Evolutionary conservation across 2,888 invertebrate genomes (phyloP).

Genomic region (Altica lythri): DNA sequence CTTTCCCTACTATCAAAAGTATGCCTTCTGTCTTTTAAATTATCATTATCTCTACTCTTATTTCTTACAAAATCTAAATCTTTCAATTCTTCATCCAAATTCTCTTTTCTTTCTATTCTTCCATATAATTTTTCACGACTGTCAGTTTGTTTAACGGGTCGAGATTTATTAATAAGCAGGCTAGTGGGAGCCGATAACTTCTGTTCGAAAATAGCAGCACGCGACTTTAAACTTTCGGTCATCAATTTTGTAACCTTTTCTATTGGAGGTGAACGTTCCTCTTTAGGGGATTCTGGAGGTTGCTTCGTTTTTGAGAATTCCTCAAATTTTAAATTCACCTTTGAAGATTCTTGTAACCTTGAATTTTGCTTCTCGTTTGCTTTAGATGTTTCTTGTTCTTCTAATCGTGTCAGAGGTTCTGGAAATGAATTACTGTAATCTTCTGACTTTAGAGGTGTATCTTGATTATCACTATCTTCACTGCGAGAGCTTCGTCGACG

Average conservation of each 20-base stretch:
- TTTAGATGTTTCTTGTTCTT: constrained; percentile 4
- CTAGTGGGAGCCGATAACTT: constrained; percentile 34
- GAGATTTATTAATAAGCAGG: constrained; percentile 28
- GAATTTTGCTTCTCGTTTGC: constrained; percentile 5
- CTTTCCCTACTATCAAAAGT: constrained; percentile 50
- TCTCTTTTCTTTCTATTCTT: constrained; percentile 31
- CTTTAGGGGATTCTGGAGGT: constrained; percentile 5
- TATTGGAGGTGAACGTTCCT: constrained; percentile 22
- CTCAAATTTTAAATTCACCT: neutral
- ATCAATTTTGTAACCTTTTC: constrained; percentile 33
- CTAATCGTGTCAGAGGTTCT: constrained; percentile 12
- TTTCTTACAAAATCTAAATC: constrained; percentile 44
- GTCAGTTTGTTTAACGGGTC: constrained; percentile 35
- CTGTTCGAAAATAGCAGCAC: constrained; percentile 50
- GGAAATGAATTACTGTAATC: no score
- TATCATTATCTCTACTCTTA: constrained; percentile 39
- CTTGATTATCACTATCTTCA: constrained; percentile 33
- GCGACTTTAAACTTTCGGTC: constrained; percentile 44
- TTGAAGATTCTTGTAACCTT: neutral
- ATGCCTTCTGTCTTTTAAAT: constrained; percentile 46
- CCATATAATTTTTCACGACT: constrained; percentile 27
- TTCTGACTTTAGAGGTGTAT: constrained; percentile 11
- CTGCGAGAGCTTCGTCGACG: constrained; percentile 40
- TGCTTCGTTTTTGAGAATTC: constrained; percentile 6
- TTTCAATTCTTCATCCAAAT: constrained; percentile 37